Conservation (phyloP, 2,888 invertebrate genomes). For the Zeuzera pyrina region DNA sequence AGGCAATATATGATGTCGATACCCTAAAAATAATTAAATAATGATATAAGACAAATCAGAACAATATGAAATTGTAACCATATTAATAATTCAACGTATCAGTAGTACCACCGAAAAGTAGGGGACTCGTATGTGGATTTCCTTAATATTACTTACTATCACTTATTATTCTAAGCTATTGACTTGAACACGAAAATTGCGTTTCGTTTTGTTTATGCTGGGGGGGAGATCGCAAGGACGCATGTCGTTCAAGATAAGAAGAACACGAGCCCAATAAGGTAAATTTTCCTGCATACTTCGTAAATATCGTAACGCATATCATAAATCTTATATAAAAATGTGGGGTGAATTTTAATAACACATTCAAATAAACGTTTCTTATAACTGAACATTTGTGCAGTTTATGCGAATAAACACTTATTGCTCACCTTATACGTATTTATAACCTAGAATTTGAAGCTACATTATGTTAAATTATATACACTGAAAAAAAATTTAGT, state of each 20-base stretch:
- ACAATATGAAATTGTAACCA: too few relatives aligned
- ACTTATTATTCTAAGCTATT: constrained; percentile 72
- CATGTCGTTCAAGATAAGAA: constrained; percentile 47
- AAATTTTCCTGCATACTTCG: constrained; percentile 36
- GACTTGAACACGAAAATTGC: constrained; percentile 69
- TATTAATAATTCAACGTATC: too few relatives aligned
- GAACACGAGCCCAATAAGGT: constrained; percentile 37
- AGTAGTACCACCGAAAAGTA: constrained; percentile 28
- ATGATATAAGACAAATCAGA: too few relatives aligned
- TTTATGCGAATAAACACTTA: too few relatives aligned
- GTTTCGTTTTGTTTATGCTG: constrained; percentile 62
- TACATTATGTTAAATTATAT: too few relatives aligned
- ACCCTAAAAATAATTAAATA: too few relatives aligned
- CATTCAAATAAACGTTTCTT: too few relatives aligned
- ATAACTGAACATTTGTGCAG: too few relatives aligned
- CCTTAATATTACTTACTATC: constrained; percentile 65
- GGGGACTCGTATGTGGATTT: constrained; percentile 35
- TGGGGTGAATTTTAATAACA: constrained; percentile 45
- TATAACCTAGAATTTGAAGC: too few relatives aligned
- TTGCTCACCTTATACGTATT: too few relatives aligned
- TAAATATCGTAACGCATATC: constrained; percentile 38
- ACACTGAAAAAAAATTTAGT: too few relatives aligned
- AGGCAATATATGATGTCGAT: too few relatives aligned
- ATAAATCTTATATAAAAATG: constrained; percentile 41
- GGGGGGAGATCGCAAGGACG: constrained; percentile 38